These are phyloP conservation scores for Sebastes jordani DNA, from an alignment of 2,797 vertebrate genomes.

Conservation along the genomic window DNA sequence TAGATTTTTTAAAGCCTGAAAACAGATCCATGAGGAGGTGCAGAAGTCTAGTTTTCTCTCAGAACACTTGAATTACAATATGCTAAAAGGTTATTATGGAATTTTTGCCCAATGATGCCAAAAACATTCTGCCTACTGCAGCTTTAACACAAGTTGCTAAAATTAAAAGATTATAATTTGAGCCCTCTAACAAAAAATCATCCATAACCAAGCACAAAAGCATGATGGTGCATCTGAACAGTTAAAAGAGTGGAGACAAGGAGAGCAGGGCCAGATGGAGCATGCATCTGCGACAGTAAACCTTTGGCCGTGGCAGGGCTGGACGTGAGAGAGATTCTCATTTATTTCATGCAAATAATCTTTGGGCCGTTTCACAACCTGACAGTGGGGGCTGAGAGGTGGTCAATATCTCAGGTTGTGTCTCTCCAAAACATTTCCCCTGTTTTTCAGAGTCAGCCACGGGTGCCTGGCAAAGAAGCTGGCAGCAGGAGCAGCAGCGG, in stretches of 20 bases:
- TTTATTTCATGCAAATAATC: conserved; percentile 83
- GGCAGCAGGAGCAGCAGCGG: not conserved
- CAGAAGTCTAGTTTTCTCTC: accelerated
- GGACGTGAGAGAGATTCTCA: conserved; percentile 73
- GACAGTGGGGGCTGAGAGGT: conserved; percentile 68
- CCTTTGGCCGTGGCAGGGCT: conserved; percentile 75
- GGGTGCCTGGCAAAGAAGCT: conserved; percentile 25
- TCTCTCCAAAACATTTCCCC: conserved; percentile 50
- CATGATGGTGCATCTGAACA: not conserved
- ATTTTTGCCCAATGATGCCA: no score
- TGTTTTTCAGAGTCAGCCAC: conserved; percentile 29
- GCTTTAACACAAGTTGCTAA: not conserved
- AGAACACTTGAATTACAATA: no score
- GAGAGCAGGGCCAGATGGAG: conserved; percentile 76
- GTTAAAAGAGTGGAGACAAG: conserved; percentile 26
- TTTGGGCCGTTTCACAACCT: conserved; percentile 66
- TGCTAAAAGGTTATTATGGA: no score
- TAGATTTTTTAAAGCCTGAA: no score
- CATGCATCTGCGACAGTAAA: conserved; percentile 80
- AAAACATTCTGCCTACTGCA: no score
- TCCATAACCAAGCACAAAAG: not conserved
- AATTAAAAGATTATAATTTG: not conserved
- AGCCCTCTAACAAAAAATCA: conserved; percentile 2
- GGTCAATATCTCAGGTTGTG: conserved; percentile 60
- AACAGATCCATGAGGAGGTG: no score